Evolutionary conservation across 2,113 vertebrate species (phyloP), one percentile per base, ranked within the genome.

Genomic region (Epinephelus moara): DNA sequence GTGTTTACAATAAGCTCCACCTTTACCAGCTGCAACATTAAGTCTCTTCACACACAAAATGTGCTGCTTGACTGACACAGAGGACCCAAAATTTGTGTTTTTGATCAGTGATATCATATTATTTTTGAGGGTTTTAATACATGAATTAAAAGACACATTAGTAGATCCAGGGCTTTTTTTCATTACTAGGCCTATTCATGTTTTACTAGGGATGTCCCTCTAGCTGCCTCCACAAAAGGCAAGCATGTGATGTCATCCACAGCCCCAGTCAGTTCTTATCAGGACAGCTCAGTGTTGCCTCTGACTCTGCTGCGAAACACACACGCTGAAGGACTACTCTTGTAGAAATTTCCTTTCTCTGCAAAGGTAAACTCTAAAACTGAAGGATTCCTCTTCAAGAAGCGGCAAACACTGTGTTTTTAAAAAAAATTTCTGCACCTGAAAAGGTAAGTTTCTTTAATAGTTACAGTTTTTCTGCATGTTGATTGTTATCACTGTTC

Each of bases 231-330:
- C 66, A 64, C 64, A 30, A 42, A 64, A 61, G 53, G 64, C 57
- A 27, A 40, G 66, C 66, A 25, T 69, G 83, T 91, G 93, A 94
- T 88, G 90, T 93, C 90, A 93, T 72, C 66, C 33, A 0, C 63
- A 72, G 78, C 77, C 49, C 27, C 63, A 21, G 37, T 76, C 59
- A 17, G 67, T 79, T 80, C 47, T 78, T 50, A 79, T 80, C 88
- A 86, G 56, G 25, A 67, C 75, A 47, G 53, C 63, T 91, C 90
- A 88, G 75, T 88, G 67, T 80, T 37, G 67, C 73, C 61, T 80
- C 76, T 19, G 83, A 71, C 86, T 81, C 60, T 69, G 53, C 12
- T 53, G 74, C 2, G 25, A 69, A 71, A 80, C 87, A 83, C 82
- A 56, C 61, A 71, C 57, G 19, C 66, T 50, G 42, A 63, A 50